phyloP scores from a whole-genome alignment of 2,888 invertebrate species.

The Caenorhabditis panamensis region DNA sequence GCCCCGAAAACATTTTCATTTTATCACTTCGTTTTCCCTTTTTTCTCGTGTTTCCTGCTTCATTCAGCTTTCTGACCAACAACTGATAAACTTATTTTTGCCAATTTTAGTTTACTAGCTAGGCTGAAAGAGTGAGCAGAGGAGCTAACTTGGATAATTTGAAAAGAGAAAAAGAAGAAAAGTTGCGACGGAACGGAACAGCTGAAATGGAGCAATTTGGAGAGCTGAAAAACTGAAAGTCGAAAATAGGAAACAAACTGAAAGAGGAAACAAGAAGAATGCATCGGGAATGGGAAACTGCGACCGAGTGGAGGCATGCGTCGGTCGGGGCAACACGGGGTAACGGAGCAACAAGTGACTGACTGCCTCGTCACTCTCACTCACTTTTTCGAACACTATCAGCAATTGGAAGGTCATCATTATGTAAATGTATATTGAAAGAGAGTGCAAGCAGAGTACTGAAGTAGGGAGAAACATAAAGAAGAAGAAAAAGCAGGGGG shows the following conservation, averaged over 20 bases:
- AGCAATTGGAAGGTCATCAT: conserved; percentile 5
- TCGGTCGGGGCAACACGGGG: conserved; percentile 23
- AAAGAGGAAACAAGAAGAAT: conserved; percentile 4
- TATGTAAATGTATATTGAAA: neutral
- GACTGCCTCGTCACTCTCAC: conserved; percentile 3
- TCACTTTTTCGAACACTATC: neutral
- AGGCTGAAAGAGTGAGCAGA: too few relatives aligned
- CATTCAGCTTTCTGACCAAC: neutral
- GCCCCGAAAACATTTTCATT: neutral
- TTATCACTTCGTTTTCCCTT: neutral
- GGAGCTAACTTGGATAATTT: too few relatives aligned
- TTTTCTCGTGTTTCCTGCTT: neutral
- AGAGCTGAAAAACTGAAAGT: neutral
- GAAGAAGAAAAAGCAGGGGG: neutral
- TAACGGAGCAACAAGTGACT: conserved; percentile 23
- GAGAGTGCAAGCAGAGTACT: neutral
- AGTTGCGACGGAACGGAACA: neutral
- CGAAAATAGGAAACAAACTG: neutral
- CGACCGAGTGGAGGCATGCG: conserved; percentile 10
- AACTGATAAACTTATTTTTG: neutral
- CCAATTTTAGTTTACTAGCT: too few relatives aligned
- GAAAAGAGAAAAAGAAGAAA: neutral
- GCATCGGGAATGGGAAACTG: neutral
- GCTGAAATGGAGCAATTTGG: too few relatives aligned
- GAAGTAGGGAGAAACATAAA: neutral